Evolutionary conservation across 2,888 invertebrate genomes (phyloP), one percentile per base, ranked within the genome.

Genomic region (Copidosoma aretas): DNA sequence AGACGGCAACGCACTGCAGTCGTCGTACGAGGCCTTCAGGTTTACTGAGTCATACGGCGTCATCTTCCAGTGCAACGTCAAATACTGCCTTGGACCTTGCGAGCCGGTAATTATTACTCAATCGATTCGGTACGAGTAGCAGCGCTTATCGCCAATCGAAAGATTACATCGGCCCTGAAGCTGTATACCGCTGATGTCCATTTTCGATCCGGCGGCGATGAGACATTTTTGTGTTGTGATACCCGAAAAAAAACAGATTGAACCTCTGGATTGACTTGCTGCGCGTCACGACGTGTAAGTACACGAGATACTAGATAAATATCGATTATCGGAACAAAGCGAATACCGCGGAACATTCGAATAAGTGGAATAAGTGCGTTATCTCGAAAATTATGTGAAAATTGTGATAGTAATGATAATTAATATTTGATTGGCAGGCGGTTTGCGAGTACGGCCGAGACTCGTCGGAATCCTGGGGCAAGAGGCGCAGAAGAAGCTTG

Each of bases 1-100:
- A 56, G 95, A 95, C 78, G 95, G 94, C 68, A 94, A 94, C 84
- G 95, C 72, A 1, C 52, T 77, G 58, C 94, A 96, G 79, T 94
- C 95, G 0, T 89, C 94, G 68, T 97, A 97, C 81, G 96, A 97
- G 85, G 96, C 96, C 0, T 97, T 97, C 88, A 89, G 96, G 81
- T 97, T 97, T 84, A 97, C 96, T 0, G 96, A 97, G 83, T 96
- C 95, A 15, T 97, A 97, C 78, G 96, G 96, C 60, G 96, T 97
- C 71, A 97, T 97, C 83, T 97, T 97, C 90, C 96, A 97, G 83
- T 97, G 96, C 84, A 97, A 97, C 84, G 96, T 97, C 77, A 96
- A 96, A 82, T 97, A 97, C 84, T 97, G 96, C 80, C 88, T 97
- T 73, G 96, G 96, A 81, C 95, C 94, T 75, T 97, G 96, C 80